phyloP scores from a whole-genome alignment of 2,113 vertebrate genomes.

The Epinephelus lanceolatus region DNA sequence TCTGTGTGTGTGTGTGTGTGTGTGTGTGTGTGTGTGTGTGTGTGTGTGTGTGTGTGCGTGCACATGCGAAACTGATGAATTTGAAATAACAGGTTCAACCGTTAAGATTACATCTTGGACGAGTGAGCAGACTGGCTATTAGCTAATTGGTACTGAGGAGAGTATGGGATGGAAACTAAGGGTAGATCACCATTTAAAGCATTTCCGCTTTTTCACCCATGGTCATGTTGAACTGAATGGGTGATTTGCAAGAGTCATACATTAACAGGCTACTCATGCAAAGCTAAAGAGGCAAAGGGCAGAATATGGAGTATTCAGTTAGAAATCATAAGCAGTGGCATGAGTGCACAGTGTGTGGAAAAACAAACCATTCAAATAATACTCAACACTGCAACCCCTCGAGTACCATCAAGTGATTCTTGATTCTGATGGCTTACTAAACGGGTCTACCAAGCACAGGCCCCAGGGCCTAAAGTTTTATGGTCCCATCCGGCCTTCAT shows the following conservation, averaged over 20 bases:
- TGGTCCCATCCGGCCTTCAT: too few species aligned
- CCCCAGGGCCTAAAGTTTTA: too few species aligned
- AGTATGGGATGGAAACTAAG: neutral
- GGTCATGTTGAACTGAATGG: neutral
- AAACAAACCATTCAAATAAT: slow-evolving; percentile 16
- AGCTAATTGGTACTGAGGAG: slow-evolving; percentile 35
- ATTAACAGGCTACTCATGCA: neutral
- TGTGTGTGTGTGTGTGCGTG: neutral
- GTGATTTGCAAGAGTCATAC: slow-evolving; percentile 11
- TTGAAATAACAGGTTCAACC: slow-evolving; percentile 15
- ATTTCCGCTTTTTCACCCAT: neutral
- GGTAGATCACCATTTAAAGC: neutral
- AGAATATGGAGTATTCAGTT: neutral
- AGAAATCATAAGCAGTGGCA: slow-evolving; percentile 6
- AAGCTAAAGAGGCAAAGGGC: neutral
- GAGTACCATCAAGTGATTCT: neutral
- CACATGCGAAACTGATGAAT: slow-evolving; percentile 10
- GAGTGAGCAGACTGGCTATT: slow-evolving; percentile 7
- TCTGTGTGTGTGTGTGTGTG: too few species aligned
- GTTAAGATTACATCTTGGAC: slow-evolving; percentile 17
- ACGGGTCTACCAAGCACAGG: too few species aligned
- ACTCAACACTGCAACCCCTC: neutral
- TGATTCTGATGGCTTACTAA: too few species aligned
- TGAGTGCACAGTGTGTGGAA: neutral
- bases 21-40: neutral